Percentiles rank a stretch among this genome's conserved stretches.
Conservation (phyloP, 2,113 vertebrate species). For the Rhodinocichla rosea region DNA sequence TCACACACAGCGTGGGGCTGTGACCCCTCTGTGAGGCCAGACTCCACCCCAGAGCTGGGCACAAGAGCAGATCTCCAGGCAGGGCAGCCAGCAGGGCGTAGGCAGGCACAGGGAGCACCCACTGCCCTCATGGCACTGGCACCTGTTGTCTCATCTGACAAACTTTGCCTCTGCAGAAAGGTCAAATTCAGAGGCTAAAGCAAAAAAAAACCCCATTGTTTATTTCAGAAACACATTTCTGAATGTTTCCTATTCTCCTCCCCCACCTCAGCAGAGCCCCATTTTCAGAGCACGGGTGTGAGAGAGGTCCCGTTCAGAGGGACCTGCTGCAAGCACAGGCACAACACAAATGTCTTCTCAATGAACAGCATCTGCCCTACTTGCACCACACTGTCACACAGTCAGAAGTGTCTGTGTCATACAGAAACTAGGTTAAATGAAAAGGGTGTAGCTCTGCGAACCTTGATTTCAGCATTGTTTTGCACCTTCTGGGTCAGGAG, state of each 20-base stretch:
- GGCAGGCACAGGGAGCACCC: background rate
- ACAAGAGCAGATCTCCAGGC: background rate
- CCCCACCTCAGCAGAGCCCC: background rate
- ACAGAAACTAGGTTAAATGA: slow-evolving; percentile 46
- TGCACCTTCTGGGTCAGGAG: background rate
- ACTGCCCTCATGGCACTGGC: accelerated
- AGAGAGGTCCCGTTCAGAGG: accelerated
- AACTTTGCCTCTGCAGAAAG: background rate
- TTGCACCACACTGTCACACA: accelerated
- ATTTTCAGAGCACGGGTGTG: background rate
- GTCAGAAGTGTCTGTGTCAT: slow-evolving; percentile 22
- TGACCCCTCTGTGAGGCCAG: accelerated
- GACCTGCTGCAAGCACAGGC: background rate
- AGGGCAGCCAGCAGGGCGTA: background rate
- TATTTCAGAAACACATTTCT: background rate
- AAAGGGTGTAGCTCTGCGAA: background rate
- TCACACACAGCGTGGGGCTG: accelerated
- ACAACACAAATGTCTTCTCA: background rate
- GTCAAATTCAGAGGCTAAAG: background rate
- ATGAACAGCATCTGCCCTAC: background rate
- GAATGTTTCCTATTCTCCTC: background rate
- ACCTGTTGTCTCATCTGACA: background rate
- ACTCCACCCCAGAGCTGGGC: background rate
- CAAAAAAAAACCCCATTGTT: background rate
- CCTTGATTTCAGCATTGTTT: background rate